phyloP scores from a whole-genome alignment of 2,113 vertebrate species.

The Erythrocebus patas region DNA sequence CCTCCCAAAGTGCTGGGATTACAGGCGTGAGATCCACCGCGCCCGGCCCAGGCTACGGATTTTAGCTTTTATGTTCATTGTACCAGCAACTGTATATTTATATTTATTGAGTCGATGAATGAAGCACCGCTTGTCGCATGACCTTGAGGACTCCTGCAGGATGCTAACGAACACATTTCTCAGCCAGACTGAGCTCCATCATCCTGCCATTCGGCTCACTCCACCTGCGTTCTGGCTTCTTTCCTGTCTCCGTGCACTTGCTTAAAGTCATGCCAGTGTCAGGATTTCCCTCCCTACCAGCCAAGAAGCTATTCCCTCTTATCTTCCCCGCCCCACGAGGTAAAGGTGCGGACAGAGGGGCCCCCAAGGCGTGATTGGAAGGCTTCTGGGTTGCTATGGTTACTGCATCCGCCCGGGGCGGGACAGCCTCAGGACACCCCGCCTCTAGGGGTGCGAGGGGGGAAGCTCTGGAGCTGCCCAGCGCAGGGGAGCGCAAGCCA shows the following conservation, averaged over 20 bases:
- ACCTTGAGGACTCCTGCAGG: background rate
- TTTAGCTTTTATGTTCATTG: background rate
- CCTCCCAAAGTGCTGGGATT: background rate
- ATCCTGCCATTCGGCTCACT: background rate
- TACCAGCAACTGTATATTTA: background rate
- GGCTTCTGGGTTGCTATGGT: conserved; percentile 54
- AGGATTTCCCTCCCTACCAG: background rate
- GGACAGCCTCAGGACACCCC: background rate
- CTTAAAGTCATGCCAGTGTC: background rate
- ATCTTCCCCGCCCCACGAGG: background rate
- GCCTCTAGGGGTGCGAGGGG: background rate
- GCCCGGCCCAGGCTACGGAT: background rate
- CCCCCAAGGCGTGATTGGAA: background rate
- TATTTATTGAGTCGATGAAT: background rate
- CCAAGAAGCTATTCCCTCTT: background rate
- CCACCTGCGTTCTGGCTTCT: background rate
- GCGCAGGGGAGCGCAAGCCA: background rate
- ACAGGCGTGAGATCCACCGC: background rate
- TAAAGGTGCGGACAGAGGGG: background rate
- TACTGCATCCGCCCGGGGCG: background rate
- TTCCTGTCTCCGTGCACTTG: background rate
- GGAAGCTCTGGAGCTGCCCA: background rate
- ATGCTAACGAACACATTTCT: background rate
- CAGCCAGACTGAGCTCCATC: background rate
- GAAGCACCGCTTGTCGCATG: background rate